Conservation (phyloP, 1,140 invertebrate species). For the Araneus ventricosus region DNA sequence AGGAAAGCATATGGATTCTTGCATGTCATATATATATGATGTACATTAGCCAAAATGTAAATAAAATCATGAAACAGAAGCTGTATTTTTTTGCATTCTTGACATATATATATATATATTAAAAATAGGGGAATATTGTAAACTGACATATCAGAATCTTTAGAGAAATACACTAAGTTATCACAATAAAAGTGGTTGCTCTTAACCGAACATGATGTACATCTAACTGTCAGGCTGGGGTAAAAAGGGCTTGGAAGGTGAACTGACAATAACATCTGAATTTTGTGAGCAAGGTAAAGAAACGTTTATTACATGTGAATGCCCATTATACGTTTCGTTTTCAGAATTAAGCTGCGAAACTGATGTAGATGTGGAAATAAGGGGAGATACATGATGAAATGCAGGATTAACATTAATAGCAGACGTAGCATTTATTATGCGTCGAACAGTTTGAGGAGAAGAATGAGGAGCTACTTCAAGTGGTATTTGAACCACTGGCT, state of each 20-base stretch:
- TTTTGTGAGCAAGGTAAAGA: slow-evolving; percentile 54
- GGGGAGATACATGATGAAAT: slow-evolving; percentile 36
- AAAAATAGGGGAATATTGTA: background rate
- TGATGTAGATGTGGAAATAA: slow-evolving; percentile 24
- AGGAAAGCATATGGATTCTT: background rate
- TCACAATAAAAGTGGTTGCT: slow-evolving; percentile 35
- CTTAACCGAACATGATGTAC: slow-evolving; percentile 4
- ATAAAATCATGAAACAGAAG: background rate
- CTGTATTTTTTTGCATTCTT: background rate
- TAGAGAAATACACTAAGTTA: background rate
- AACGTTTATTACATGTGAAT: slow-evolving; percentile 54
- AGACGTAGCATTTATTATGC: slow-evolving; percentile 68
- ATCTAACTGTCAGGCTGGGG: slow-evolving; percentile 53
- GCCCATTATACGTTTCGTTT: slow-evolving; percentile 16
- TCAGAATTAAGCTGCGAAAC: slow-evolving; percentile 21
- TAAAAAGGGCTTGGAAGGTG: slow-evolving; percentile 59
- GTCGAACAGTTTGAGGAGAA: slow-evolving; percentile 63
- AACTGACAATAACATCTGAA: slow-evolving; percentile 60
- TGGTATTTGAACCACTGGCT: slow-evolving; percentile 6
- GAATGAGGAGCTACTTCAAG: slow-evolving; percentile 52
- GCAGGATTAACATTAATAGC: slow-evolving; percentile 60
- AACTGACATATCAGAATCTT: background rate
- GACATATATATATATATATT: background rate
- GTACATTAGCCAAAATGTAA: background rate
- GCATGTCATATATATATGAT: background rate